These are phyloP conservation scores for Erebia epiphron DNA, from an alignment of 2,888 invertebrate genomes.

Conservation along the genomic window DNA sequence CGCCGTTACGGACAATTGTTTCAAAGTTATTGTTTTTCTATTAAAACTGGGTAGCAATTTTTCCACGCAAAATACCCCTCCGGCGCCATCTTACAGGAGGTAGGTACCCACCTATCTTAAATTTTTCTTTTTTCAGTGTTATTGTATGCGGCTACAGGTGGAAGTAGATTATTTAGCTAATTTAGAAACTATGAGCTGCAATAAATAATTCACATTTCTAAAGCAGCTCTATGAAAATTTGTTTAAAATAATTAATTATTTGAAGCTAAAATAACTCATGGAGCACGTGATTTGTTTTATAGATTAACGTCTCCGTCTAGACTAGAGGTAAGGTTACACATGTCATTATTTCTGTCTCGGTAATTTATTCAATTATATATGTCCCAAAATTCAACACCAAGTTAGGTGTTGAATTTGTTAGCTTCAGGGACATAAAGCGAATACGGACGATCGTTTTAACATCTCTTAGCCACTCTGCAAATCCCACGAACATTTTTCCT, in stretches of 20 bases:
- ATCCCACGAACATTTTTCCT: not conserved
- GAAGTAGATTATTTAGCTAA: not conserved
- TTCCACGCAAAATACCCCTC: conserved; percentile 18
- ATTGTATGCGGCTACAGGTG: not conserved
- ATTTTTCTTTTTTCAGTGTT: no score
- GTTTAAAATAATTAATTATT: no score
- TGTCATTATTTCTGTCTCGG: no score
- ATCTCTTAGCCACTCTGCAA: not conserved
- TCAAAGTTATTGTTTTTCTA: conserved; percentile 71
- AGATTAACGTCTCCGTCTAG: not conserved
- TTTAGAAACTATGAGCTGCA: no score
- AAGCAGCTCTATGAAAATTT: no score
- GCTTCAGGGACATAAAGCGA: no score
- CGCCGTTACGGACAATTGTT: conserved; percentile 61
- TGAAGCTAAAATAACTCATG: not conserved
- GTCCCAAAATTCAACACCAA: no score
- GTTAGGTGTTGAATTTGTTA: no score
- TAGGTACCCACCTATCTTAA: not conserved
- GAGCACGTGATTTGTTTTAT: not conserved
- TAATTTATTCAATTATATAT: not conserved
- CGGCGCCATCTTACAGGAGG: not conserved
- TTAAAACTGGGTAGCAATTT: conserved; percentile 58
- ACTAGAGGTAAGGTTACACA: not conserved
- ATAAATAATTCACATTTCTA: no score
- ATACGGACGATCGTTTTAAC: no score